Evolutionary conservation across 2,888 invertebrate species (phyloP).

Genomic region (Hyposoter didymator): DNA sequence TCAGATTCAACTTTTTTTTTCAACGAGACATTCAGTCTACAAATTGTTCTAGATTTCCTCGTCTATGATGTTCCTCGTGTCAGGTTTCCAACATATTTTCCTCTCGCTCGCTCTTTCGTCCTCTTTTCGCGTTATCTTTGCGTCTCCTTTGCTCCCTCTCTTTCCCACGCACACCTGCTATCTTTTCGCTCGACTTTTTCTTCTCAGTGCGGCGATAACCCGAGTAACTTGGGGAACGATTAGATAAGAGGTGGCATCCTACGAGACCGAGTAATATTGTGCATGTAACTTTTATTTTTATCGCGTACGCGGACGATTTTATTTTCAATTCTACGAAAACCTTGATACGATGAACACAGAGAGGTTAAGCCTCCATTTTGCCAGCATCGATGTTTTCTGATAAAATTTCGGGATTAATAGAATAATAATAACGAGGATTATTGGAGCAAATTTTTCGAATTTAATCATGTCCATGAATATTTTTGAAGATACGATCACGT

Average conservation of each 20-base stretch:
- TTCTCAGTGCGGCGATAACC: conserved; percentile 44
- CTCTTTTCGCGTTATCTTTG: background rate
- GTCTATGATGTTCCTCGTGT: background rate
- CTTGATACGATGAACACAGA: too few relatives aligned
- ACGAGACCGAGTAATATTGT: conserved; percentile 44
- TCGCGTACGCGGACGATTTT: conserved; percentile 12
- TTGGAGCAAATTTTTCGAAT: background rate
- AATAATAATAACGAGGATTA: background rate
- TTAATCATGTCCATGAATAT: background rate
- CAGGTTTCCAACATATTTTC: background rate
- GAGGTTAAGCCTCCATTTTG: too few relatives aligned
- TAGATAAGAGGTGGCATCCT: conserved; percentile 69
- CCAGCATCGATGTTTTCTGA: background rate
- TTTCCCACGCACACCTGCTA: conserved; percentile 31
- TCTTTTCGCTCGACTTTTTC: conserved; percentile 20
- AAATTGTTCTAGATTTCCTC: background rate
- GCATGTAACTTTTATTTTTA: conserved; percentile 16
- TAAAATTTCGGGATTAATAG: background rate
- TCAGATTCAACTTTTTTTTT: background rate
- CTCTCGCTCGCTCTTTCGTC: background rate
- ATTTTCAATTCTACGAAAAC: conserved; percentile 35
- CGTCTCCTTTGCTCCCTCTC: conserved; percentile 3
- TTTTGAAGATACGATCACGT: conserved; percentile 17
- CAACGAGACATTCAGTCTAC: background rate
- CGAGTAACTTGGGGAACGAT: conserved; percentile 69